Evolutionary conservation across 2,797 vertebrate genomes (phyloP), one percentile per base, ranked within the genome.

Genomic region (Arrhamphus sclerolepis): DNA sequence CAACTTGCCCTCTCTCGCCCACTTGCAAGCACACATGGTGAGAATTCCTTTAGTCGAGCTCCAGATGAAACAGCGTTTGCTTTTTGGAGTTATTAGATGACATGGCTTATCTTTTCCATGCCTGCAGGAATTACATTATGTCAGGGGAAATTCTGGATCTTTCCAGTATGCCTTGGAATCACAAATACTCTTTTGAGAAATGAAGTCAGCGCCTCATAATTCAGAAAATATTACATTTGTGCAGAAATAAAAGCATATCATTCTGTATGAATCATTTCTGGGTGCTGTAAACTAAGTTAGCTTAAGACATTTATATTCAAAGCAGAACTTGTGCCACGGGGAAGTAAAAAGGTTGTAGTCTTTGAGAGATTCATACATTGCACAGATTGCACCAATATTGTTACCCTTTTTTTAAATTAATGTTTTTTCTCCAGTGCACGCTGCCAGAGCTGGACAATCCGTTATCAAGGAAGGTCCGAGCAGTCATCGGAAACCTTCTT

Each of bases 371-470:
- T 38, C 2, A 7, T 29, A 17, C 8, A 9, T 28, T 28, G 17
- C 24, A 8, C 1, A 17, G n/a, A 16, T 18, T 0, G 7, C 24
- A 22, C 14, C 22, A 40, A n/a, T 50, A n/a, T 49, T 19, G 39
- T 21, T 0, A 11, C 57, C 1, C 8, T 2, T 11, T 55, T 8
- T n/a, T 19, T 38, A 10, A 34, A 5, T 1, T 38, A 3, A 14
- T 5, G 44, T 1, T 71, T 31, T 77, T 54, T 62, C 69, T 62
- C 38, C 58, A 98, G 96, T 87, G 70, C n/a, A 73, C 56, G 0
- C 89, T 99, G 81, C 96, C 97, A 20, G 90, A 94, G 56, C 75
- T 98, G 83, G 94, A 97, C 78, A 98, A 89, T 67, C 91, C 92
- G 0, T 64, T 94, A 60, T 98, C 96, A 3, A 94, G 89, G 64